Evolutionary conservation across 2,113 vertebrate genomes (phyloP).

Genomic region (Oncorhynchus keta): DNA sequence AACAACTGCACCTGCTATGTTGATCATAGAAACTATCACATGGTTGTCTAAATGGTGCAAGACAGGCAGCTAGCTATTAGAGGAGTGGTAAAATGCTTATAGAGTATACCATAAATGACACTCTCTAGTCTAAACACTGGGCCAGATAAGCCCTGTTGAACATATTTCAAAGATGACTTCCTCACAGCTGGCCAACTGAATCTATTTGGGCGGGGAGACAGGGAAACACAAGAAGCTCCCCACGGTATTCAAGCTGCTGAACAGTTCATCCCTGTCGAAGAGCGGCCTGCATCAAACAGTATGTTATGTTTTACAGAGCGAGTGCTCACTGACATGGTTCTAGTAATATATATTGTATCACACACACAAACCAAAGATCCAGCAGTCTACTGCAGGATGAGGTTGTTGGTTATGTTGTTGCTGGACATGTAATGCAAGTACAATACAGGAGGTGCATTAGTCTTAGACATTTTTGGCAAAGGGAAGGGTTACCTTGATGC

Average conservation of each 20-base stretch:
- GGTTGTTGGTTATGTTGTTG: no score
- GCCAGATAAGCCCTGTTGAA: neutral
- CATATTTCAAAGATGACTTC: neutral
- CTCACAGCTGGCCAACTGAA: neutral
- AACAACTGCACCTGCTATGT: neutral
- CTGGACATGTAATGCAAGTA: no score
- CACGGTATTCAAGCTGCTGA: neutral
- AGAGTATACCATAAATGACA: neutral
- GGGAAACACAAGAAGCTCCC: neutral
- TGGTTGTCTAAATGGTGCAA: neutral
- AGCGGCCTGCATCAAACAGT: neutral
- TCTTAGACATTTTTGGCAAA: neutral
- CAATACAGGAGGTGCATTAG: neutral
- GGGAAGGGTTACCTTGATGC: constrained; percentile 73
- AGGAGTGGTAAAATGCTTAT: neutral
- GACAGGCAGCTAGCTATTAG: neutral
- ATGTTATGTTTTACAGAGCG: no score
- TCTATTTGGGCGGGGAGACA: neutral
- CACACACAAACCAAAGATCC: no score
- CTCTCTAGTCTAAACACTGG: neutral
- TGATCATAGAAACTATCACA: no score
- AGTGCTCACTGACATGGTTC: no score
- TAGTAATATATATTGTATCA: no score
- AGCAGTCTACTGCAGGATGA: no score
- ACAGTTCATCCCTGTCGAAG: neutral